phyloP scores from a whole-genome alignment of 2,888 invertebrate species.

The Philonicus albiceps region DNA sequence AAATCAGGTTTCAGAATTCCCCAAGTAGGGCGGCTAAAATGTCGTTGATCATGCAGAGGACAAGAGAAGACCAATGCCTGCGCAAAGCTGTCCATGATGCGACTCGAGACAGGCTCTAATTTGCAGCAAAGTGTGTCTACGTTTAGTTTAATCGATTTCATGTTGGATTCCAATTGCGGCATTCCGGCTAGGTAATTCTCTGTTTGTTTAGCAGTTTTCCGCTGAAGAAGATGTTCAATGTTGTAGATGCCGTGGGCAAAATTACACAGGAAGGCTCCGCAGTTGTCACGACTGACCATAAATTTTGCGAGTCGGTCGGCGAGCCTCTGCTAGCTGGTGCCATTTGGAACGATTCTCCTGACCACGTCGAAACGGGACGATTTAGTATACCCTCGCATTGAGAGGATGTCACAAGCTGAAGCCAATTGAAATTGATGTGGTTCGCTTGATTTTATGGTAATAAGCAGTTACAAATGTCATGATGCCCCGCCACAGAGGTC shows the following conservation, averaged over 20 bases:
- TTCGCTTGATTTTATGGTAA: conserved; percentile 33
- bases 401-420: conserved; percentile 26
- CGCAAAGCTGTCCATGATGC: not conserved
- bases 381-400: conserved; percentile 34
- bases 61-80: not conserved
- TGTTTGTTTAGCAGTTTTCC: conserved; percentile 46
- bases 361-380: not conserved
- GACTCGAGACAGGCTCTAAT: not conserved
- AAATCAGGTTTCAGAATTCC: no score
- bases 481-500: not conserved
- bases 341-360: not conserved
- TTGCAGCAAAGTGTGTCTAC: conserved; percentile 39
- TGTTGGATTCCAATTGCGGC: conserved; percentile 34
- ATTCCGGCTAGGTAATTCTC: conserved; percentile 42
- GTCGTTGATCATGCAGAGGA: not conserved
- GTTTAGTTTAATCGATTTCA: conserved; percentile 41
- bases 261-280: conserved; percentile 53
- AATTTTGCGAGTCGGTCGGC: conserved; percentile 47
- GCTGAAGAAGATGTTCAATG: conserved; percentile 42
- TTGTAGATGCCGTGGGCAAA: conserved; percentile 46
- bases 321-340: not conserved
- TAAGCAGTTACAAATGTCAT: conserved; percentile 38
- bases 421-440: conserved; percentile 41
- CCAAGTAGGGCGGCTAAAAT: not conserved
- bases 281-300: conserved; percentile 53